Evolutionary conservation across 2,797 vertebrate species (phyloP), one percentile per base, ranked within the genome.

Genomic region (Petrocephalus sullivani): DNA sequence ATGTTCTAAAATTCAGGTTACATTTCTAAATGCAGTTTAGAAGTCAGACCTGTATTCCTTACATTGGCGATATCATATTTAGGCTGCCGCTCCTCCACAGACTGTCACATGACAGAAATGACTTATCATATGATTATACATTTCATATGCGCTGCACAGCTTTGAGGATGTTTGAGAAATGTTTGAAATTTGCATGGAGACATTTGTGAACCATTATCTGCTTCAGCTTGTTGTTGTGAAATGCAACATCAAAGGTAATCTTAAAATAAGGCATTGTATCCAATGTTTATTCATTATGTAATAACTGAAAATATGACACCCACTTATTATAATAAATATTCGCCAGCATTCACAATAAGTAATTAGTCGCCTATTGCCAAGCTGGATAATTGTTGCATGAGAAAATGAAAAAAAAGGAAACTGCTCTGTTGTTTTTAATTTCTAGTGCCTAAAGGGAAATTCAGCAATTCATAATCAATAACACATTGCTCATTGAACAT

Each of bases 1-100:
- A 41, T 78, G 71, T 78, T 78, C 71, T 78, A 78, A 78, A 78
- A 78, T 78, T 78, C 71, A 78, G 41, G 71, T 78, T 78, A 49
- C 37, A 78, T 78, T 78, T 78, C 16, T 41, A 46, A 78, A 78
- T 78, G 71, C 71, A 78, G 41, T 49, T 78, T n/a, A 78, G 41
- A 78, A 78, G 46, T 78, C 33, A 78, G 41, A 46, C 46, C 33
- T 78, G 71, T 46, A 78, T 78, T 78, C 41, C 33, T 78, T 78
- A 41, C 71, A 41, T 78, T 46, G 19, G 6, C 5, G 16, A 78
- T 46, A 78, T 71, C 64, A 71, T 71, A 78, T 41, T 78, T 49
- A 78, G 64, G 28, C 64, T 71, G 28, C 14, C 33, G 33, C 33
- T 46, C 71, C 71, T 78, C 71, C 37, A 78, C 37, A 46, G 71